A percentile compares a stretch with the other conserved stretches of the same genome.
These are phyloP conservation scores for Macroramphosus scolopax DNA, from an alignment of 2,797 vertebrate species.

Conservation along the genomic window DNA sequence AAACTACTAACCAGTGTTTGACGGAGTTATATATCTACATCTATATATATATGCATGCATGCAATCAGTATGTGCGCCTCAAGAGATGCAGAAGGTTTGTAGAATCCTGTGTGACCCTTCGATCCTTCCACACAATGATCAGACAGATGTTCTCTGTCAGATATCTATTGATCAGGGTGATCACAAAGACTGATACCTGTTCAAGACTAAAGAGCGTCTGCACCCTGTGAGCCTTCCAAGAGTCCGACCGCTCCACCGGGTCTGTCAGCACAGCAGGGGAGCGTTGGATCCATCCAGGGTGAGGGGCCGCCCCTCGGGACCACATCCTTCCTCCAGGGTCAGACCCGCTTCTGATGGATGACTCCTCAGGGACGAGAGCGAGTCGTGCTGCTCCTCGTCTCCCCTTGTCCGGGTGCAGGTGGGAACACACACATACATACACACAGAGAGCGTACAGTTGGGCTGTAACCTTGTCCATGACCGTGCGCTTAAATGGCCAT, in stretches of 20 bases:
- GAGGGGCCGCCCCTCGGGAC: slow-evolving; percentile 36
- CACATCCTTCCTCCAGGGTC: slow-evolving; percentile 59
- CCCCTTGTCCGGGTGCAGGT: slow-evolving; percentile 32
- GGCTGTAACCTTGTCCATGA: slow-evolving; percentile 67
- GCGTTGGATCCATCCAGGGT: slow-evolving; percentile 47
- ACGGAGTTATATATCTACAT: too few relatives aligned
- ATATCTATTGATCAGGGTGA: too few relatives aligned
- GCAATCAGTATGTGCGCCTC: too few relatives aligned
- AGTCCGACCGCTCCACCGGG: slow-evolving; percentile 40
- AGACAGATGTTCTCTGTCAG: too few relatives aligned
- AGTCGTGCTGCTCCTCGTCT: slow-evolving; percentile 33
- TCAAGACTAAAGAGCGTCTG: slow-evolving; percentile 37
- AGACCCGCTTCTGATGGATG: slow-evolving; percentile 62
- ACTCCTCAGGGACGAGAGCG: slow-evolving; percentile 44
- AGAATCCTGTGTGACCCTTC: too few relatives aligned
- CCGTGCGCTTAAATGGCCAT: slow-evolving; percentile 51
- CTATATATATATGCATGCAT: too few relatives aligned
- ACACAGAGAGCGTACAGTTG: slow-evolving; percentile 27
- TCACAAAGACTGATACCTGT: slow-evolving; percentile 28
- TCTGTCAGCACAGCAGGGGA: slow-evolving; percentile 23
- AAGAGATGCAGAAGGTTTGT: too few relatives aligned
- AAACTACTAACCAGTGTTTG: too few relatives aligned
- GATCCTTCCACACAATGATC: too few relatives aligned
- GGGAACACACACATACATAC: slow-evolving; percentile 17
- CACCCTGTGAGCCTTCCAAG: slow-evolving; percentile 42